Percentiles rank a stretch among this genome's conserved stretches.
phyloP scores from a whole-genome alignment of 2,113 vertebrate genomes.

The human (Homo sapiens) region GRCh38 chr16:60646501-60647000 shows the following conservation, averaged over 20 bases:
- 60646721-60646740: background rate
- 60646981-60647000: background rate
- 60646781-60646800: background rate
- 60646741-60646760: background rate
- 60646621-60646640: background rate
- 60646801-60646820: background rate
- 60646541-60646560: background rate
- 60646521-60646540: background rate
- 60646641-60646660: background rate
- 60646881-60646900: rapidly evolving
- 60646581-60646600: background rate
- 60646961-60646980: background rate
- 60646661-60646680: background rate
- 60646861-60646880: background rate
- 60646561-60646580: background rate
- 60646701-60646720: background rate
- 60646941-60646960: background rate
- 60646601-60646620: background rate
- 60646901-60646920: background rate
- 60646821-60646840: background rate
- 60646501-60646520: background rate
- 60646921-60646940: background rate
- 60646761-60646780: background rate
- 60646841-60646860: background rate
- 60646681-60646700: background rate